Conservation (phyloP, 2,888 invertebrate species). For the Salticus scenicus region DNA sequence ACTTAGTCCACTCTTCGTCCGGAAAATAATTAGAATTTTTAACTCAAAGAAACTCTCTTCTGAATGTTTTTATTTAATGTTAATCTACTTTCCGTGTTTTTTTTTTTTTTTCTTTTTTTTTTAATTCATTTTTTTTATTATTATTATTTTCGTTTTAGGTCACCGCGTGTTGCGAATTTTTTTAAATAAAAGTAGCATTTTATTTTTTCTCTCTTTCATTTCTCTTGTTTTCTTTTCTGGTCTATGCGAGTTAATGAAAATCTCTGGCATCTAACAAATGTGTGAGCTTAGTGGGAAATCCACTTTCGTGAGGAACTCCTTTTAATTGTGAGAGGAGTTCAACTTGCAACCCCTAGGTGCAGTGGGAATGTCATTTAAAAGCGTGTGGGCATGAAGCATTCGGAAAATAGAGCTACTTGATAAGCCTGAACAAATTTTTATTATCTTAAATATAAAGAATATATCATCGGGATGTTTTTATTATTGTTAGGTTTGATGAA, state of each 20-base stretch:
- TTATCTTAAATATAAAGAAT: too few species aligned
- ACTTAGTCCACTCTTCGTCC: conserved; percentile 41
- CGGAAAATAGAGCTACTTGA: neutral
- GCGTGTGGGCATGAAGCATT: neutral
- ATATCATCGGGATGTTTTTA: too few species aligned
- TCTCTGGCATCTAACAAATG: conserved; percentile 64
- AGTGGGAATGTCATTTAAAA: neutral
- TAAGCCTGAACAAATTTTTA: neutral
- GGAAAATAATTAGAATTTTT: conserved; percentile 66
- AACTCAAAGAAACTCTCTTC: conserved; percentile 33
- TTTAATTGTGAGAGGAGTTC: conserved; percentile 54
- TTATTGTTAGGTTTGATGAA: too few species aligned
- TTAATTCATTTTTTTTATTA: too few species aligned
- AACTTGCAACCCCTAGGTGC: conserved; percentile 29
- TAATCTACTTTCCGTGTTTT: conserved; percentile 52
- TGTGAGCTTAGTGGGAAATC: conserved; percentile 59
- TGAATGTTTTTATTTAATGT: conserved; percentile 58
- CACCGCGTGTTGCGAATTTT: conserved; percentile 53
- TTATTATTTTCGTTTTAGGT: conserved; percentile 22
- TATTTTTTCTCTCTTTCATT: conserved; percentile 30
- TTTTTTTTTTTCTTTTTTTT: conserved; percentile 10
- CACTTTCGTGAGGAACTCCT: conserved; percentile 47
- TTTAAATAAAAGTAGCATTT: conserved; percentile 39
- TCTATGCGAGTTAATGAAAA: conserved; percentile 57
- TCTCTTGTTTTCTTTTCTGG: conserved; percentile 9